Percentiles rank a stretch among this genome's conserved stretches.
Evolutionary conservation across 2,113 vertebrate genomes (phyloP).

Genomic region (Epinephelus cyanopodus): DNA sequence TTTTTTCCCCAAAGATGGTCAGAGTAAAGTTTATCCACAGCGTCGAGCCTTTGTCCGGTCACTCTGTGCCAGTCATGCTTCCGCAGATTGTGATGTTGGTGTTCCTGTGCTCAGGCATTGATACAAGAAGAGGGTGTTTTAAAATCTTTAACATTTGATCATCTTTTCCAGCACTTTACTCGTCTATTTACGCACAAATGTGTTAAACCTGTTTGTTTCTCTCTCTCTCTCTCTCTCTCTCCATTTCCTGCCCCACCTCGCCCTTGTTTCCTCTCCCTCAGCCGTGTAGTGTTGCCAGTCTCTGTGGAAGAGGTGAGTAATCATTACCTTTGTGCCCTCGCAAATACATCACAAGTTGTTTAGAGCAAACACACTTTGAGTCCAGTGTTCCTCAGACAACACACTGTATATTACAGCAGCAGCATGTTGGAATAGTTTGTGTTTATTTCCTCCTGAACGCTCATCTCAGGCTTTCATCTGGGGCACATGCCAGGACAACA

Average conservation of each 20-base stretch:
- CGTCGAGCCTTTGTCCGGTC: not conserved
- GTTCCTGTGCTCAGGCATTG: not conserved
- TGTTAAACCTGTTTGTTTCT: conserved; percentile 18
- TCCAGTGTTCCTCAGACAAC: no score
- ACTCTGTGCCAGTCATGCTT: not conserved
- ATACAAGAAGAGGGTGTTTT: no score
- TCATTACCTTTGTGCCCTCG: not conserved
- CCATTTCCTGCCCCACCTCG: conserved; percentile 7
- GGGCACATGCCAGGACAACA: conserved; percentile 16
- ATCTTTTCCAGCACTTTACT: not conserved
- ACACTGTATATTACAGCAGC: not conserved
- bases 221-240: conserved; percentile 2
- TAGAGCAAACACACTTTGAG: not conserved
- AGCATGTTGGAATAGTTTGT: not conserved
- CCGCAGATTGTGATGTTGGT: not conserved
- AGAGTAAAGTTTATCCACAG: not conserved
- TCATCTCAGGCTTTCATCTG: not conserved
- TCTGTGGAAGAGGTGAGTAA: conserved; percentile 95
- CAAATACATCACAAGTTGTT: not conserved
- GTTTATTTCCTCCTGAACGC: not conserved
- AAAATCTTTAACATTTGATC: no score
- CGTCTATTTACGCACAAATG: not conserved
- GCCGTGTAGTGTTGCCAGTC: conserved; percentile 95
- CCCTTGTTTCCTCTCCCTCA: conserved; percentile 68
- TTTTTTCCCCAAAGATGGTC: conserved; percentile 27